Conservation (phyloP, 2,797 vertebrate species). For the Iguana delicatissima region DNA sequence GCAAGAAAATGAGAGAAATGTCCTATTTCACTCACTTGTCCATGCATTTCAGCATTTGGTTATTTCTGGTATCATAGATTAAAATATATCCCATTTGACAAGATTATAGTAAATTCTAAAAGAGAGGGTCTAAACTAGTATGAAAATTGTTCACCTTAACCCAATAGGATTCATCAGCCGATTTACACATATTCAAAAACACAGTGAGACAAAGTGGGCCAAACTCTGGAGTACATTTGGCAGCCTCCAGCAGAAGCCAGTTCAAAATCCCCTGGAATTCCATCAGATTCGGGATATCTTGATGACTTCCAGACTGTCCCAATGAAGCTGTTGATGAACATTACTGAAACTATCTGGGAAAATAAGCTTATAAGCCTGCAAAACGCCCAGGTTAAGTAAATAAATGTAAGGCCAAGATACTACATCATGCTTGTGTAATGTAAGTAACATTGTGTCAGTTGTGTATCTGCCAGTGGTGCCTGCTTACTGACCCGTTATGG, state of each 20-base stretch:
- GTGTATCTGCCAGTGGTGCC: too few relatives aligned
- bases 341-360: too few relatives aligned
- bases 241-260: too few relatives aligned
- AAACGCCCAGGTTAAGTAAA: too few relatives aligned
- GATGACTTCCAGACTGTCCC: not conserved
- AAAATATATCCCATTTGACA: slow-evolving; percentile 8
- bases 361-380: too few relatives aligned
- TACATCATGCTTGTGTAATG: too few relatives aligned
- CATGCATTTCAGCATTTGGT: slow-evolving; percentile 1
- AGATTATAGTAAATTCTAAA: not conserved
- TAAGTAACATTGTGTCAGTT: too few relatives aligned
- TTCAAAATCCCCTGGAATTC: not conserved
- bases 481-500: too few relatives aligned
- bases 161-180: not conserved
- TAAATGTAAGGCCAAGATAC: too few relatives aligned
- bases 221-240: not conserved
- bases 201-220: not conserved
- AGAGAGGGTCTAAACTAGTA: too few relatives aligned
- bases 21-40: not conserved
- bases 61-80: slow-evolving; percentile 3
- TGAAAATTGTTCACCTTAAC: not conserved
- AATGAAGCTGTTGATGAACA: not conserved
- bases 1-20: slow-evolving; percentile 34
- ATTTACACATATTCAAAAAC: not conserved
- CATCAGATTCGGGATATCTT: not conserved